phyloP scores from a whole-genome alignment of 2,797 vertebrate species.

The Labeo calbasu region DNA sequence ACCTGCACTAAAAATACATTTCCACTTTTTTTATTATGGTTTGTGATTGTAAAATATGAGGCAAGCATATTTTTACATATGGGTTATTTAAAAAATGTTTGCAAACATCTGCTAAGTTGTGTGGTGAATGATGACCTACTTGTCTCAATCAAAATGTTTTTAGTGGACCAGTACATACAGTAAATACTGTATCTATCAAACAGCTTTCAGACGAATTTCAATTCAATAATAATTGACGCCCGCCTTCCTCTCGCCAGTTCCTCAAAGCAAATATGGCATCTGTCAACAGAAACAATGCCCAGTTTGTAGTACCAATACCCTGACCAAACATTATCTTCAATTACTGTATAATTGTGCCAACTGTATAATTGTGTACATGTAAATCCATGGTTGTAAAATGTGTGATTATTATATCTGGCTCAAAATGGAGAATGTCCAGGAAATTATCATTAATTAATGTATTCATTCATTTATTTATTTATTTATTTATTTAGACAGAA shows the following conservation, averaged over 20 bases:
- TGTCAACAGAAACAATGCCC: background rate
- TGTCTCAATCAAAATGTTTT: background rate
- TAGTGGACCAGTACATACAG: background rate
- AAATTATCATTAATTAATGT: background rate
- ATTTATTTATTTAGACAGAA: background rate
- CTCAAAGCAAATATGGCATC: conserved; percentile 13
- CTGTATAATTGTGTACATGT: background rate
- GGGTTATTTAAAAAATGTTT: background rate
- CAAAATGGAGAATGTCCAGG: background rate
- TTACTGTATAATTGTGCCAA: background rate
- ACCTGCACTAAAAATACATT: background rate
- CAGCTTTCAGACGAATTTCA: background rate
- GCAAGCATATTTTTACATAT: background rate
- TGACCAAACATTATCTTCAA: background rate
- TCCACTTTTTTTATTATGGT: background rate
- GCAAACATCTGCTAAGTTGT: background rate
- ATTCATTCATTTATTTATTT: background rate
- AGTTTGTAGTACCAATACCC: background rate
- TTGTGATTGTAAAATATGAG: background rate
- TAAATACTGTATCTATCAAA: background rate
- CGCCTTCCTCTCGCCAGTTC: background rate
- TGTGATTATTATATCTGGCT: background rate
- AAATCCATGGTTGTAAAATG: background rate
- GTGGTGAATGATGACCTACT: background rate
- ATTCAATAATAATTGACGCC: background rate